Conservation (phyloP, 2,888 invertebrate species). For the Proisotoma minuta region DNA sequence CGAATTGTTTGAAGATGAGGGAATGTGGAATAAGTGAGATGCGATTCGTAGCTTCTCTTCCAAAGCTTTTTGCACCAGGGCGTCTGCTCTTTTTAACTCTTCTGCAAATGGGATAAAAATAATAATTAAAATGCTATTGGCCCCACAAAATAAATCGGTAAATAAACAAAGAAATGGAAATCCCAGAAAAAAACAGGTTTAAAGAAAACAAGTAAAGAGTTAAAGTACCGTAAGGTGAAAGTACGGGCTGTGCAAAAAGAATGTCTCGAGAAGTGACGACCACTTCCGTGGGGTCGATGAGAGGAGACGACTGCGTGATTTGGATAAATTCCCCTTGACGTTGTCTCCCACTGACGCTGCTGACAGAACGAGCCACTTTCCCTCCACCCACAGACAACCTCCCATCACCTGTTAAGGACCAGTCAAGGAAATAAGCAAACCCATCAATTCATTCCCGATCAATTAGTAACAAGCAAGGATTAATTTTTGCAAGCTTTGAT, state of each 20-base stretch:
- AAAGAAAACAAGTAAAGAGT: conserved; percentile 12
- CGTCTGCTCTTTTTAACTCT: conserved; percentile 67
- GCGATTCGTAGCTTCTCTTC: conserved; percentile 69
- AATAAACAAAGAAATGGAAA: background rate
- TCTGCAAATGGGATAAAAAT: conserved; percentile 55
- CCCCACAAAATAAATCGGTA: background rate
- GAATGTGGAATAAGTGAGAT: conserved; percentile 70
- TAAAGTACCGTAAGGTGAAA: conserved; percentile 66
- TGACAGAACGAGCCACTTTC: conserved; percentile 34
- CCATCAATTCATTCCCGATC: background rate
- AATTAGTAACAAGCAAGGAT: too few relatives aligned
- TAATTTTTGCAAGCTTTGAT: too few relatives aligned
- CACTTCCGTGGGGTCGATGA: conserved; percentile 69
- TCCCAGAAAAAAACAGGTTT: background rate
- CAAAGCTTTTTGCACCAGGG: conserved; percentile 64
- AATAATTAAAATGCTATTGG: conserved; percentile 5
- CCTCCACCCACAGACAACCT: conserved; percentile 25
- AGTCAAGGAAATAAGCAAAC: background rate
- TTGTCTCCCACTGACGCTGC: conserved; percentile 44
- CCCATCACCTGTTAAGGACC: conserved; percentile 32
- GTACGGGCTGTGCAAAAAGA: conserved; percentile 69
- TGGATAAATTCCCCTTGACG: conserved; percentile 54
- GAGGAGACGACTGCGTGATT: conserved; percentile 60
- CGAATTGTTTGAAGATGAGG: conserved; percentile 51
- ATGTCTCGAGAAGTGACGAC: conserved; percentile 67